Evolutionary conservation across 2,888 invertebrate species (phyloP), one percentile per base, ranked within the genome.

Genomic region (Clanis bilineata): DNA sequence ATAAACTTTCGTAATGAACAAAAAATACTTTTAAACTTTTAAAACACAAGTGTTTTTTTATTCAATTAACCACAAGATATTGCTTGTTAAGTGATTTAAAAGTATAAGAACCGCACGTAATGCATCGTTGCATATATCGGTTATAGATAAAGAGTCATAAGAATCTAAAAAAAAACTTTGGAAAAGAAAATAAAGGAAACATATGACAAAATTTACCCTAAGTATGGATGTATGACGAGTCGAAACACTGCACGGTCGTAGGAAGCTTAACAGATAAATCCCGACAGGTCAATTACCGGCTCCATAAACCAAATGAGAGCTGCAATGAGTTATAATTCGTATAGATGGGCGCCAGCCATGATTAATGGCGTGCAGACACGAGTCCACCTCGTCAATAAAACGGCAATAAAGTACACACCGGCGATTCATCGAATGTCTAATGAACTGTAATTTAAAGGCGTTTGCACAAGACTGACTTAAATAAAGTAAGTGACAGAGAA

Each of bases 321-420:
- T 43, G 60, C 51, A 43, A 32, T 57, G 36, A 47, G 41, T 58
- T 51, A 39, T 39, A 57, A 47, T 41, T 47, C 25, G 38, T 57
- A 62, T 57, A 65, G 56, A 64, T 51, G 57, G 71, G 69, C 73
- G 75, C 72, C 73, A 67, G 64, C 65, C 62, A 71, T 74, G 73
- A 74, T 70, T 69, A 72, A 69, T 59, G 67, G 70, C 65, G 62
- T 28, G 67, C 64, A 66, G 66, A 71, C 76, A 76, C 74, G 76
- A 74, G 77, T 65, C 67, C 64, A 65, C 66, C 64, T 63, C 60
- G 59, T 61, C 61, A 73, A 77, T 77, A 77, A 77, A 77, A 72
- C 69, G 64, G 73, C 69, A 70, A 66, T 77, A 72, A 77, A 73
- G 62, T 64, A 67, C 68, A 69, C 64, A 68, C 66, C 65, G 57